phyloP scores from a whole-genome alignment of 2,113 vertebrate genomes.

The Actenoides hombroni region DNA sequence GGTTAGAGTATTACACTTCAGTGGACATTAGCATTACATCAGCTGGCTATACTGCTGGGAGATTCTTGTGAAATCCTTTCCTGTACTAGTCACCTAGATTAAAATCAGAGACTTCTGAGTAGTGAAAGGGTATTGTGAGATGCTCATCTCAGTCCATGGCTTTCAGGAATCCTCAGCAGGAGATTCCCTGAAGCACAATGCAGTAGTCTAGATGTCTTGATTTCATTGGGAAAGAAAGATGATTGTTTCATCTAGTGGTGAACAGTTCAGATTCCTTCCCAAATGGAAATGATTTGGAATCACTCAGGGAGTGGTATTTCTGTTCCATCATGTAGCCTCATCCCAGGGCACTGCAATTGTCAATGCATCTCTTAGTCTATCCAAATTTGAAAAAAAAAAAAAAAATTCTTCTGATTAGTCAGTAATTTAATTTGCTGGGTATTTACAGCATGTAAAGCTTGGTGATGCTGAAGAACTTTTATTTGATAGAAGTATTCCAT shows the following conservation, averaged over 20 bases:
- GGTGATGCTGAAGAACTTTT: background rate
- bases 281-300: background rate
- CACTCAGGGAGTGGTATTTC: background rate
- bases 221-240: background rate
- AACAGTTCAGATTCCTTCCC: background rate
- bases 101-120: background rate
- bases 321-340: rapidly evolving
- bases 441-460: background rate
- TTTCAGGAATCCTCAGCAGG: background rate
- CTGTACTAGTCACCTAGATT: background rate
- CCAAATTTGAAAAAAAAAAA: background rate
- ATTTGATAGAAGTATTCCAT: background rate
- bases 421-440: background rate
- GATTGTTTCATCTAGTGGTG: rapidly evolving
- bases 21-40: background rate
- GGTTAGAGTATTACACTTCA: background rate
- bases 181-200: background rate
- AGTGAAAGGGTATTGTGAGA: background rate
- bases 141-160: background rate
- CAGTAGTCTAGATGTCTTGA: background rate
- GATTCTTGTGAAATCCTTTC: background rate
- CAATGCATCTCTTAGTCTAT: background rate
- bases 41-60: background rate
- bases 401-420: background rate
- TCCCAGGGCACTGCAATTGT: background rate